Evolutionary conservation across 2,113 vertebrate species (phyloP).

Genomic region (Oreochromis aureus): DNA sequence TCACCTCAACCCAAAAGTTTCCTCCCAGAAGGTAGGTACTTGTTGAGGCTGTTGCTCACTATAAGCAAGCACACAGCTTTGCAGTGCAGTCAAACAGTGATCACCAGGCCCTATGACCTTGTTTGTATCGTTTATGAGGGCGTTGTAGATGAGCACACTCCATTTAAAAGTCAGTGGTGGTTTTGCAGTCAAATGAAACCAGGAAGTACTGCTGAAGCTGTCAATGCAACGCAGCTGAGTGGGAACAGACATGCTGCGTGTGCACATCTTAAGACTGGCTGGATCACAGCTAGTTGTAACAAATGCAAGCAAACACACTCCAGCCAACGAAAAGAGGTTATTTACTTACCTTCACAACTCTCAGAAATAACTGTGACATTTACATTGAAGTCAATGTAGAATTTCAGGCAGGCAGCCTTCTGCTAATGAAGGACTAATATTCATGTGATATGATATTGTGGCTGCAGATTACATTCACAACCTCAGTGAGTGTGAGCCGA

Average conservation of each 20-base stretch:
- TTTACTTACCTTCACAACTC: constrained; percentile 14
- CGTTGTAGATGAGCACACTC: constrained; percentile 41
- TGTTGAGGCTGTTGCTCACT: constrained; percentile 19
- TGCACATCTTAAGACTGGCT: constrained; percentile 36
- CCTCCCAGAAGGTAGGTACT: not conserved
- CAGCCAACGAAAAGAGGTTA: not conserved
- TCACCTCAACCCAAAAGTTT: constrained; percentile 32
- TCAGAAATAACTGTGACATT: not conserved
- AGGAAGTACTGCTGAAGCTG: constrained; percentile 45
- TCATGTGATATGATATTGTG: constrained; percentile 6
- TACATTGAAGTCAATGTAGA: not conserved
- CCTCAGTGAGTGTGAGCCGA: not conserved
- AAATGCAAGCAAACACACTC: constrained; percentile 18
- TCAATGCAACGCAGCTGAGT: constrained; percentile 28
- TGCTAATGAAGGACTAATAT: constrained; percentile 24
- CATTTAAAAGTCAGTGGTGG: constrained; percentile 39
- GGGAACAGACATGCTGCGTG: constrained; percentile 33
- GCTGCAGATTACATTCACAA: not conserved
- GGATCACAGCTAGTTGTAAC: constrained; percentile 17
- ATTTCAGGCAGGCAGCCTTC: not conserved
- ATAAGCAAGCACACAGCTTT: constrained; percentile 18
- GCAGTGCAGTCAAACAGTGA: constrained; percentile 23
- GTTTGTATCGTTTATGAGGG: constrained; percentile 31
- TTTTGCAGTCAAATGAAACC: constrained; percentile 54
- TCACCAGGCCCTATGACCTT: constrained; percentile 27